Evolutionary conservation across 2,113 vertebrate genomes (phyloP).

Genomic region (Callorhinus ursinus): DNA sequence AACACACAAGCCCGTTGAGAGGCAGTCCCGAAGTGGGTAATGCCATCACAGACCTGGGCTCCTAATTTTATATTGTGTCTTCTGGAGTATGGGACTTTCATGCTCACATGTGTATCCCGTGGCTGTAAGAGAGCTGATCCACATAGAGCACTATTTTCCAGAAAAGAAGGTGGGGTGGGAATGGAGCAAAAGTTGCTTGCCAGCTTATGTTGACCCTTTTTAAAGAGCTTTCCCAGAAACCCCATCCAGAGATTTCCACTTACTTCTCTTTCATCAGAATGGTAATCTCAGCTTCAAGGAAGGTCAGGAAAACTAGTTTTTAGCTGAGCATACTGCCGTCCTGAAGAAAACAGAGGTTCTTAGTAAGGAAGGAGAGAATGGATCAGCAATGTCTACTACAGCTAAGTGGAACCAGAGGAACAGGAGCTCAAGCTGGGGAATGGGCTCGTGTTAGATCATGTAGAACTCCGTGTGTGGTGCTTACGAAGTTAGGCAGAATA

Average conservation of each 20-base stretch:
- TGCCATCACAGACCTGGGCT: background rate
- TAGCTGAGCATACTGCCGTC: background rate
- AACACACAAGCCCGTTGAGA: background rate
- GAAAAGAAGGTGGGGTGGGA: background rate
- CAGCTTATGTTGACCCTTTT: background rate
- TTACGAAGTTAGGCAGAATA: slow-evolving; percentile 6
- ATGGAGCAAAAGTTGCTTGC: background rate
- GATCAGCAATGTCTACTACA: background rate
- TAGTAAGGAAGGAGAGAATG: background rate
- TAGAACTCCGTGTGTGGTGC: background rate
- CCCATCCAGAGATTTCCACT: slow-evolving; percentile 1
- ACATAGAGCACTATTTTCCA: background rate
- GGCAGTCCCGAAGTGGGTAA: background rate
- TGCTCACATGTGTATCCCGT: background rate
- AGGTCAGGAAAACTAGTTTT: slow-evolving; percentile 13
- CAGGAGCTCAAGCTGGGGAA: background rate
- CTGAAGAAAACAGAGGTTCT: background rate
- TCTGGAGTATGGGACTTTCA: background rate
- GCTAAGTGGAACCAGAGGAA: background rate
- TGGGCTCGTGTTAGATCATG: background rate
- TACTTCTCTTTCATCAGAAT: slow-evolving; percentile 28
- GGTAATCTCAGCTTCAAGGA: background rate
- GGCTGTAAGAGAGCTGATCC: background rate
- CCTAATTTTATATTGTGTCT: background rate
- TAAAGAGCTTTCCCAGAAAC: slow-evolving; percentile 41